Conservation (phyloP, 2,797 vertebrate species). For the Darevskia mixta region DNA sequence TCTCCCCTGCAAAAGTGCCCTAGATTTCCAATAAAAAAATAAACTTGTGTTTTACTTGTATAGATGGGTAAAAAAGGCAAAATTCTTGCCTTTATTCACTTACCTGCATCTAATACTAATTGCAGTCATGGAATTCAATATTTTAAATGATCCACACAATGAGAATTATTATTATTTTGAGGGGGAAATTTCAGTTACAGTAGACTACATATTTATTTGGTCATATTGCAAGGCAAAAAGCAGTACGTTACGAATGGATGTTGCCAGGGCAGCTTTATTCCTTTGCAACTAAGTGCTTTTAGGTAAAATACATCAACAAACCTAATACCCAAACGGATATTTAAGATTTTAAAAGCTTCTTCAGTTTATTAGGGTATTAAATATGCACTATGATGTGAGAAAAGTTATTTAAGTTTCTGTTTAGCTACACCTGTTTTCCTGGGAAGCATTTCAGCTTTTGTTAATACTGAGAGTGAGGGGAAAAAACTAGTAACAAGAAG, state of each 20-base stretch:
- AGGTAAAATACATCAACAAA: too few species aligned
- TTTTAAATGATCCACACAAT: too few species aligned
- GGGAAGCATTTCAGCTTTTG: background rate
- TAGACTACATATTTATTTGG: background rate
- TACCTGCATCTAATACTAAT: background rate
- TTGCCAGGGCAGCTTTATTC: background rate
- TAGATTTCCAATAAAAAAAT: background rate
- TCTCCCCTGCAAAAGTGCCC: background rate
- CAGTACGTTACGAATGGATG: background rate
- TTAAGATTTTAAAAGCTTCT: too few species aligned
- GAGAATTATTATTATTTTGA: background rate
- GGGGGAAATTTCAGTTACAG: background rate
- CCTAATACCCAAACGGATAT: too few species aligned
- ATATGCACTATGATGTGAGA: background rate
- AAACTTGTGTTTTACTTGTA: background rate
- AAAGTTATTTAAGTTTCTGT: background rate
- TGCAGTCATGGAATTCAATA: background rate
- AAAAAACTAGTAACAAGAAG: slow-evolving; percentile 13
- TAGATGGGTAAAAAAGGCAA: background rate
- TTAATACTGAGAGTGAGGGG: background rate
- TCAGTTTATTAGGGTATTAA: background rate
- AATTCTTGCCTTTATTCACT: background rate
- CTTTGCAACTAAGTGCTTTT: background rate
- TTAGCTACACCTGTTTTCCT: background rate
- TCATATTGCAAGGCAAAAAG: background rate